These are phyloP conservation scores for Rhabdomys dilectus DNA, from an alignment of 2,113 vertebrate species.

Conservation along the genomic window DNA sequence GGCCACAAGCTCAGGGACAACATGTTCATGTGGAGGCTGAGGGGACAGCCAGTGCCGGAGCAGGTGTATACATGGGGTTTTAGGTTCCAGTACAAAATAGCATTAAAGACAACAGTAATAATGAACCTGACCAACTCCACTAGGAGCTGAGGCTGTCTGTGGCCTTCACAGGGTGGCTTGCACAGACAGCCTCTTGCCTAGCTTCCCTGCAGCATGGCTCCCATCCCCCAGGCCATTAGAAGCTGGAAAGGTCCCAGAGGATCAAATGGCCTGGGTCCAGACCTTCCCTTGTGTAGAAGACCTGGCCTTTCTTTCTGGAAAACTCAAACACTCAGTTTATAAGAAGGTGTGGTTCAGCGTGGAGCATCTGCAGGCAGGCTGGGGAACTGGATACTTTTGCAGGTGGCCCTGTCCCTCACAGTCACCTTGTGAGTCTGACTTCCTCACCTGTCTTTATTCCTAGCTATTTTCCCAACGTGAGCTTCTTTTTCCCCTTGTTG, in stretches of 20 bases:
- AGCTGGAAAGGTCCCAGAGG: background rate
- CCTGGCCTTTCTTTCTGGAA: background rate
- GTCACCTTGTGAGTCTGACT: too few relatives aligned
- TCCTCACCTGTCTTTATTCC: background rate
- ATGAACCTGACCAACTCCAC: background rate
- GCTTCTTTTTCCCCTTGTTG: background rate
- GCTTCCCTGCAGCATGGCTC: background rate
- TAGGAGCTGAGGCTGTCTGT: background rate
- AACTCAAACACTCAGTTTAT: background rate
- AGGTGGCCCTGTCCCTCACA: background rate
- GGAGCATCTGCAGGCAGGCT: background rate
- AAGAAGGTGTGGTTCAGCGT: background rate
- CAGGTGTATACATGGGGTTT: background rate
- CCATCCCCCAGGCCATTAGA: background rate
- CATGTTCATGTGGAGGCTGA: background rate
- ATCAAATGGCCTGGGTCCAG: background rate
- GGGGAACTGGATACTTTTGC: background rate
- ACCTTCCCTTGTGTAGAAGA: background rate
- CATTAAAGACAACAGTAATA: background rate
- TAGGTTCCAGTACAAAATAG: background rate
- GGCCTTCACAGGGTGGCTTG: background rate
- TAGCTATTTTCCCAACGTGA: background rate
- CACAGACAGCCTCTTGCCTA: background rate
- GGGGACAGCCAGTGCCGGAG: background rate
- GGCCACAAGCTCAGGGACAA: background rate